Conservation (phyloP, 2,113 vertebrate genomes). For the Antidorcas marsupialis region DNA sequence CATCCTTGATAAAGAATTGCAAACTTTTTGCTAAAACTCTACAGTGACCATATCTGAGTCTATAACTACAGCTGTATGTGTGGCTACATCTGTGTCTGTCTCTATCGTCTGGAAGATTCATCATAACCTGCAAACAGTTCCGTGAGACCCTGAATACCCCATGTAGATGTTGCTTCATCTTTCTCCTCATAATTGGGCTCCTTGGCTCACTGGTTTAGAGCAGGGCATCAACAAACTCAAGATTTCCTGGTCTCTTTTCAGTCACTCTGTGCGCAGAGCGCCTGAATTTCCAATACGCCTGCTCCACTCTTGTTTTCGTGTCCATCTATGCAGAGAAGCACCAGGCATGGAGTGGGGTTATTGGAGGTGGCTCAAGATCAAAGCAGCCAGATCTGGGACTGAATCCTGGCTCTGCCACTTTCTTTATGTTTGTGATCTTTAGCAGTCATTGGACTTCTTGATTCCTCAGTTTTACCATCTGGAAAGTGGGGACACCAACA, state of each 20-base stretch:
- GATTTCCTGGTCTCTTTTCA: background rate
- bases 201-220: background rate
- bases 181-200: background rate
- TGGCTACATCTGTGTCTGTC: background rate
- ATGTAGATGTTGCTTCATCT: background rate
- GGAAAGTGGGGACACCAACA: background rate
- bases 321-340: background rate
- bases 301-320: background rate
- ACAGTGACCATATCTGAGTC: background rate
- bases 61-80: background rate
- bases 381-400: background rate
- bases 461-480: constrained; percentile 2
- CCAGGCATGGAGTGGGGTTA: background rate
- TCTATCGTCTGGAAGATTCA: background rate
- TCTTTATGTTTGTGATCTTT: background rate
- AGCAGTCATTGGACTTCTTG: background rate
- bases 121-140: background rate
- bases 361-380: background rate
- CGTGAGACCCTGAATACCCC: background rate
- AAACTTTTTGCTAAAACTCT: background rate
- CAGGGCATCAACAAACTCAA: background rate
- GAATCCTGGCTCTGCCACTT: background rate
- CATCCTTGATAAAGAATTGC: background rate
- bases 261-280: background rate
- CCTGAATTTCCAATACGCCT: background rate